Conservation (phyloP, 2,797 vertebrate species). For the Poeciliopsis paucimaculata region DNA sequence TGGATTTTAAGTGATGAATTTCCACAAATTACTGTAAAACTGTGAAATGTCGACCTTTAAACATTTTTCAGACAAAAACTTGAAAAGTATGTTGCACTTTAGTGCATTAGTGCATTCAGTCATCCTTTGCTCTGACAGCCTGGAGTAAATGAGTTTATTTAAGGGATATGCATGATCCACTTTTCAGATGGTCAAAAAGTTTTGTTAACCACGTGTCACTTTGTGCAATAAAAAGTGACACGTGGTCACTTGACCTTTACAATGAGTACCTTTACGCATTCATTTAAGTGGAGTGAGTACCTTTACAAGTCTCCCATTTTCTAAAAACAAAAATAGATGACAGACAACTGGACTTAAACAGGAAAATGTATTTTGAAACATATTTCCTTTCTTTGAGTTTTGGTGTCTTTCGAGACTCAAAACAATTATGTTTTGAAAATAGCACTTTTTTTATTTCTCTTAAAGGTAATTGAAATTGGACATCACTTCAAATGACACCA, state of each 20-base stretch:
- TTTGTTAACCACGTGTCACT: neutral
- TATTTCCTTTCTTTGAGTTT: neutral
- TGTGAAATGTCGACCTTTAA: neutral
- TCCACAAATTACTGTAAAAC: neutral
- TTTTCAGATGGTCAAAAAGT: neutral
- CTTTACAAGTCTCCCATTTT: neutral
- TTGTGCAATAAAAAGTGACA: neutral
- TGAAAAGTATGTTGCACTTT: neutral
- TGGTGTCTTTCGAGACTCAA: neutral
- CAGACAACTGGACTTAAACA: neutral
- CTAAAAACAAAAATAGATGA: neutral
- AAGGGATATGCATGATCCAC: neutral
- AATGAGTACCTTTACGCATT: too few species aligned
- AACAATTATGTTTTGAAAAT: neutral
- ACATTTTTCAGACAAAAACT: neutral
- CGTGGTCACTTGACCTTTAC: too few species aligned
- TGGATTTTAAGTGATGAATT: neutral
- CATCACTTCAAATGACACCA: neutral
- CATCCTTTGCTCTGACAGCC: neutral
- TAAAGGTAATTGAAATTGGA: neutral
- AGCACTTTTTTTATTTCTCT: neutral
- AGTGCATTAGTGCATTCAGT: neutral
- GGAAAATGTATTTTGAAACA: neutral
- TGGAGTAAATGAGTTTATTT: neutral
- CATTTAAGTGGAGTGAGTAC: neutral